Evolutionary conservation across 1,140 invertebrate species (phyloP), one percentile per base, ranked within the genome.

Genomic region (Stenopsyche tienmushanensis): DNA sequence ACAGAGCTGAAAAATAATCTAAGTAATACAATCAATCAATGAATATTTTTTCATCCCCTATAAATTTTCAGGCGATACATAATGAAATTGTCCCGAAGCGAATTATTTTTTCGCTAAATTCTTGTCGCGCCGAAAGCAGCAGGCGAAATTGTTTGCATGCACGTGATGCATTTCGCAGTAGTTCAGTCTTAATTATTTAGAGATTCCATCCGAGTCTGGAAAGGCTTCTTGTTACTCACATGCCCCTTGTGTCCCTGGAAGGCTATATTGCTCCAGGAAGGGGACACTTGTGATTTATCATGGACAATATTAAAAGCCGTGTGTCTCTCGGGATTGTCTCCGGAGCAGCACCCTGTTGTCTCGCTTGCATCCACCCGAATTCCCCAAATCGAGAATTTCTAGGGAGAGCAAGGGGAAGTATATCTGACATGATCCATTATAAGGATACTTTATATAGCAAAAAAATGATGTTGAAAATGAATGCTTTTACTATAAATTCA

Each of bases 231-330:
- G 29, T 34, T 47, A 9, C 44, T 20, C 44, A 15, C 17, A 47
- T 47, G 5, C 44, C 44, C 44, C 10, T 5, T 5, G 44, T 15
- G 17, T 47, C 18, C 18, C 8, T 18, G 7, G 17, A 47, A 25
- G 60, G 47, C 18, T 42, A 62, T 62, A 62, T 62, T 62, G 60
- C 60, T 10, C 29, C 5, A 24, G 60, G 21, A 17, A 60, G 15
- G 57, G 57, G 57, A 60, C 57, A 60, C 44, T 60, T 41, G 60
- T 62, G 60, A 62, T 62, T 62, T 62, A 62, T 62, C 60, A 52
- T 62, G 60, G 60, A 50, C 60, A 62, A 62, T 62, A 62, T 62
- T 53, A 53, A 53, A 62, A 53, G 60, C 60, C 60, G 60, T 62
- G 60, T 62, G 60, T 62, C 60, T 62, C 60, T 13, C 42, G 57